Evolutionary conservation across 2,888 invertebrate species (phyloP).

Genomic region (Imbricaverruca yamaguchii): DNA sequence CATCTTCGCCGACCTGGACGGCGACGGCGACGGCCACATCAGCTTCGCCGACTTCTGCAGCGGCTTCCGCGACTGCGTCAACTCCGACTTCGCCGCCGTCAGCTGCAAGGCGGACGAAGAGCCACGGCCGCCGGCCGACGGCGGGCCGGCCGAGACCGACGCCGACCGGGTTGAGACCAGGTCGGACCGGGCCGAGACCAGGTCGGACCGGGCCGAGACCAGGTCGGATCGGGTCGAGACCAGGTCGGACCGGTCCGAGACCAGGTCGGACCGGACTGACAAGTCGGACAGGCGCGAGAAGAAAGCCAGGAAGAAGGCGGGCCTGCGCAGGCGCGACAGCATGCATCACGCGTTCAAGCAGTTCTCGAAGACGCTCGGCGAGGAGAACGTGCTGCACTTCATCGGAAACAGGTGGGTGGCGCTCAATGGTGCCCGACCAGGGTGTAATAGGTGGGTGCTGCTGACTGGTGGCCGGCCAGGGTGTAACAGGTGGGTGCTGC

Average conservation of each 20-base stretch:
- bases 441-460: neutral
- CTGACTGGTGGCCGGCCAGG: no score
- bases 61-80: slow-evolving; percentile 45
- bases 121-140: neutral
- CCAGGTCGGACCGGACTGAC: neutral
- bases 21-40: slow-evolving; percentile 48
- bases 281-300: neutral
- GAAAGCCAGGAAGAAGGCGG: slow-evolving; percentile 22
- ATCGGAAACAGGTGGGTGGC: slow-evolving; percentile 34
- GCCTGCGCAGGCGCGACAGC: slow-evolving; percentile 36
- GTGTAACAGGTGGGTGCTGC: no score
- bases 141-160: neutral
- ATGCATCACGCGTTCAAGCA: slow-evolving; percentile 39
- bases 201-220: no score
- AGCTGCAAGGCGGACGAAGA: slow-evolving; percentile 34
- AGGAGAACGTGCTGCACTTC: slow-evolving; percentile 37
- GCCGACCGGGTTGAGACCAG: neutral
- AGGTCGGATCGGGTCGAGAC: no score
- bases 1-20: slow-evolving; percentile 48
- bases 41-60: slow-evolving; percentile 47
- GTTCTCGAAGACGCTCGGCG: slow-evolving; percentile 39
- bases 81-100: slow-evolving; percentile 34
- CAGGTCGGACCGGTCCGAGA: neutral
- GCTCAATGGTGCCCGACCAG: no score
- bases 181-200: neutral